Evolutionary conservation across 1,140 invertebrate genomes (phyloP).

Genomic region (Ceratina japonica): DNA sequence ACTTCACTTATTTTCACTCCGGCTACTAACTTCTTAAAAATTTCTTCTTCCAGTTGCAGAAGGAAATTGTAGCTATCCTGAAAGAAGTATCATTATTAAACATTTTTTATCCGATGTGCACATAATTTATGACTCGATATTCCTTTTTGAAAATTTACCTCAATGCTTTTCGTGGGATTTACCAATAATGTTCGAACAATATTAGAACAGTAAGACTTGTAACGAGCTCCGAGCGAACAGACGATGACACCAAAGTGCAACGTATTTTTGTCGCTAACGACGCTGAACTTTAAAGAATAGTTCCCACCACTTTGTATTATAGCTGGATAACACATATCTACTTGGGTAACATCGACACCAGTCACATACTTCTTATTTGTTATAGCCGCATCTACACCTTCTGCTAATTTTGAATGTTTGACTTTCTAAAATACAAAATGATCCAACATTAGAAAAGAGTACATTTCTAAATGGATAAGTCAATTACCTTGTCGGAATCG

Average conservation of each 20-base stretch:
- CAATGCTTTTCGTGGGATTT: constrained; percentile 90
- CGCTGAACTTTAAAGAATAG: constrained; percentile 98
- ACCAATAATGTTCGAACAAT: constrained; percentile 98
- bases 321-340: constrained; percentile 98
- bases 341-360: constrained; percentile 90
- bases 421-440: constrained; percentile 86
- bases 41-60: constrained; percentile 93
- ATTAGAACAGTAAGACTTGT: constrained; percentile 99
- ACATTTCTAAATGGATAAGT: constrained; percentile 22
- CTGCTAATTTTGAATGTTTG: constrained; percentile 95
- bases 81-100: constrained; percentile 1
- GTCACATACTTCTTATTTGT: constrained; percentile 96
- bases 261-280: constrained; percentile 94
- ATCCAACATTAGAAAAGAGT: not conserved
- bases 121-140: not conserved
- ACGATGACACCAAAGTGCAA: constrained; percentile 98
- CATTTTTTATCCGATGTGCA: not conserved
- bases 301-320: constrained; percentile 99
- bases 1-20: constrained; percentile 93
- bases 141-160: constrained; percentile 78
- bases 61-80: constrained; percentile 97
- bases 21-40: constrained; percentile 91
- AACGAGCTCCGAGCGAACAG: constrained; percentile 95
- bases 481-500: constrained; percentile 93
- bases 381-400: constrained; percentile 95